A percentile compares a stretch with the other conserved stretches of the same genome.
These are phyloP conservation scores for Pachydiplax longipennis DNA, from an alignment of 2,888 invertebrate species.

Conservation along the genomic window DNA sequence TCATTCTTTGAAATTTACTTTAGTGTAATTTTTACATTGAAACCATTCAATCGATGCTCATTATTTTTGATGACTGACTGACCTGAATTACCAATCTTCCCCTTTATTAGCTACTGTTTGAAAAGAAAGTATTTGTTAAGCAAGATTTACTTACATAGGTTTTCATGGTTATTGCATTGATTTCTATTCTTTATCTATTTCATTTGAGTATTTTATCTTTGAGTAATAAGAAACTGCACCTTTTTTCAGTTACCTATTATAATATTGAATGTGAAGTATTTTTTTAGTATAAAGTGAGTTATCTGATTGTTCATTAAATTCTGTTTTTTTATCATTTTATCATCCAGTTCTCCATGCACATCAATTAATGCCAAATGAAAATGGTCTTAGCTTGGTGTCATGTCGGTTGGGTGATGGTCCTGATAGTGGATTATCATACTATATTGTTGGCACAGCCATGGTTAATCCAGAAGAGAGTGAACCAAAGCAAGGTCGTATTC, in stretches of 20 bases:
- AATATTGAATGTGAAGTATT: not conserved
- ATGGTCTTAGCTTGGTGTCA: conserved; percentile 88
- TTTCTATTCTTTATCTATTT: too few relatives aligned
- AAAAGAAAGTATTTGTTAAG: too few relatives aligned
- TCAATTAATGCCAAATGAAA: conserved; percentile 89
- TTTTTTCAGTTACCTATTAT: not conserved
- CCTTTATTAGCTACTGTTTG: too few relatives aligned
- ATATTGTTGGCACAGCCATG: conserved; percentile 92
- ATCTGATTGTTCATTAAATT: not conserved
- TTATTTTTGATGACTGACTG: too few relatives aligned
- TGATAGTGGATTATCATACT: conserved; percentile 73
- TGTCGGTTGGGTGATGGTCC: conserved; percentile 91
- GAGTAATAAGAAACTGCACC: too few relatives aligned
- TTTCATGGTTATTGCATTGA: too few relatives aligned
- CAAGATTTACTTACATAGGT: too few relatives aligned
- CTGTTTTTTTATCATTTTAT: not conserved
- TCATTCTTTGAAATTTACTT: too few relatives aligned
- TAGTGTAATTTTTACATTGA: too few relatives aligned
- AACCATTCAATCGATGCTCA: too few relatives aligned
- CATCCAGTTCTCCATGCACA: conserved; percentile 86
- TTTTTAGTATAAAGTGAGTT: not conserved
- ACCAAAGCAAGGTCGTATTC: conserved; percentile 88
- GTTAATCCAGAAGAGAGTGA: conserved; percentile 96
- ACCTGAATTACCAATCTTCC: too few relatives aligned
- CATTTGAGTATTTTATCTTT: too few relatives aligned